A percentile compares a stretch with the other conserved stretches of the same genome.
These are phyloP conservation scores for Drosophila orosa DNA, from an alignment of 1,140 invertebrate species.

Conservation along the genomic window DNA sequence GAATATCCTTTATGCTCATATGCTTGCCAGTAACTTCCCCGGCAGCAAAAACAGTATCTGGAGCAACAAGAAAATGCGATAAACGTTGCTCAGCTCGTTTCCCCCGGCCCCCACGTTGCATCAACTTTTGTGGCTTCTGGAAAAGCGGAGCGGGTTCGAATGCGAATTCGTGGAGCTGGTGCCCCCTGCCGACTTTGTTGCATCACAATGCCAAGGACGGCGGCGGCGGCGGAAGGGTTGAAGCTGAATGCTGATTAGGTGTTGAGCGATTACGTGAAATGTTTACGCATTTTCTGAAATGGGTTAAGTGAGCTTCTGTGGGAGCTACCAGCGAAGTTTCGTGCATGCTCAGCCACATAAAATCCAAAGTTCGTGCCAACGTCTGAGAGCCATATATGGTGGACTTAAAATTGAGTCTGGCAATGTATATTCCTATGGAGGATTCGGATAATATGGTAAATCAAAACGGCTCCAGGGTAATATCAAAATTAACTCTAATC, in stretches of 20 bases:
- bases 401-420: not conserved
- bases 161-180: slow-evolving; percentile 6
- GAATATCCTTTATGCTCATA: slow-evolving; percentile 78
- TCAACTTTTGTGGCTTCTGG: slow-evolving; percentile 68
- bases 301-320: slow-evolving; percentile 33
- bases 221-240: slow-evolving; percentile 33
- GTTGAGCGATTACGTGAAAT: slow-evolving; percentile 77
- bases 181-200: slow-evolving; percentile 47
- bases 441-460: not conserved
- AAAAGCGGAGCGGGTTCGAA: slow-evolving; percentile 2
- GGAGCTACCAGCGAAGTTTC: slow-evolving; percentile 27
- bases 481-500: not conserved
- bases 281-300: slow-evolving; percentile 71
- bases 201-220: slow-evolving; percentile 50
- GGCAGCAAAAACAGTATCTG: slow-evolving; percentile 14
- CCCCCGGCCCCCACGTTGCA: slow-evolving; percentile 41
- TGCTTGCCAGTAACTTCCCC: slow-evolving; percentile 49
- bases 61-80: slow-evolving; percentile 64
- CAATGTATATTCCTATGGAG: no score
- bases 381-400: not conserved
- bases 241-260: slow-evolving; percentile 72
- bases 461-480: not conserved
- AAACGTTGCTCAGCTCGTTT: slow-evolving; percentile 62
- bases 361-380: slow-evolving; percentile 1
- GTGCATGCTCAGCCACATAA: slow-evolving; percentile 34